phyloP scores from a whole-genome alignment of 2,888 invertebrate species.

The Choristoneura rosaceana region DNA sequence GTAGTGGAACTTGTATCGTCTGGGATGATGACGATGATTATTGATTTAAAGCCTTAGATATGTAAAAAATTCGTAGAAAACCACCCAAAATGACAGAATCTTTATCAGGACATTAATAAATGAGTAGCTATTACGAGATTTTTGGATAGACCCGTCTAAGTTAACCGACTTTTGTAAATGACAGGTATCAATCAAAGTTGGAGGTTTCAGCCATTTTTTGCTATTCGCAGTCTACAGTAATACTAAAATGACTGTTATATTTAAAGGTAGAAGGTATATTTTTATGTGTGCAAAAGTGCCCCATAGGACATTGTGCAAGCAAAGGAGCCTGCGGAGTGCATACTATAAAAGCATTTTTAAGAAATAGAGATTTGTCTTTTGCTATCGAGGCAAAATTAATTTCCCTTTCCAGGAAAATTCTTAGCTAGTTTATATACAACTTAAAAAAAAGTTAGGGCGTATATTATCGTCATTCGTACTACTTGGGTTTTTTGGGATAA shows the following conservation, averaged over 20 bases:
- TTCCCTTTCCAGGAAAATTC: background rate
- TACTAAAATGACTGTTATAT: background rate
- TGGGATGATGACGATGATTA: too few relatives aligned
- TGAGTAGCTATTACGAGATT: constrained; percentile 55
- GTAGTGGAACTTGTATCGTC: too few relatives aligned
- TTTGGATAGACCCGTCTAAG: constrained; percentile 2
- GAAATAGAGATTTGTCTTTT: background rate
- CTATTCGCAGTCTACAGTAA: constrained; percentile 4
- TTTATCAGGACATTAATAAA: constrained; percentile 50
- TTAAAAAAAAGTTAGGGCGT: too few relatives aligned
- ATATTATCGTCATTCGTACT: too few relatives aligned
- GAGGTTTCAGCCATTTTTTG: constrained; percentile 32
- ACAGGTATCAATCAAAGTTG: constrained; percentile 52
- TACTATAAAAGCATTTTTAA: background rate
- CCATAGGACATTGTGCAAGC: background rate
- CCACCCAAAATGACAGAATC: constrained; percentile 50
- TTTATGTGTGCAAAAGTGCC: background rate
- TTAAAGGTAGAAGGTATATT: background rate
- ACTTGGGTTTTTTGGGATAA: too few relatives aligned
- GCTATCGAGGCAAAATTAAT: background rate
- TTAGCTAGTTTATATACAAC: background rate
- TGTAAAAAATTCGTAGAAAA: constrained; percentile 55
- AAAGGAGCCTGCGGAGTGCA: background rate
- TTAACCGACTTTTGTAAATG: constrained; percentile 43
- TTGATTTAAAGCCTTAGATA: too few relatives aligned